Percentiles rank a stretch among this genome's conserved stretches.
Evolutionary conservation across 2,113 vertebrate species (phyloP).

Genomic region (Amblyornis subalaris): DNA sequence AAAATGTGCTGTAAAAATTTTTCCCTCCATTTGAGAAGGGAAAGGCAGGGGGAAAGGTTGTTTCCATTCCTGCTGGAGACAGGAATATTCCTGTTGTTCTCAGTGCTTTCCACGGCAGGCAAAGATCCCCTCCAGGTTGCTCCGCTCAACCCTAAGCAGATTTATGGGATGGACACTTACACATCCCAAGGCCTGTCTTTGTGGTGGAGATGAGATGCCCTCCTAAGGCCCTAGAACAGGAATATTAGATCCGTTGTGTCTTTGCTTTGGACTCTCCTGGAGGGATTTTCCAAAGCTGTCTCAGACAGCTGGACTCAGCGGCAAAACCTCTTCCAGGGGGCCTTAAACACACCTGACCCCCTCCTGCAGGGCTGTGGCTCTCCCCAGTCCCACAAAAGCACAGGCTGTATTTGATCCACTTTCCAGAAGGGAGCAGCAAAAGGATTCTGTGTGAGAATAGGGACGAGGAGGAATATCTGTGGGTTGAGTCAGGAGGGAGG

Average conservation of each 20-base stretch:
- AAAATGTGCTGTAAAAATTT: neutral
- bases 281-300: neutral
- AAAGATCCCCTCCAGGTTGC: neutral
- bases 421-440: constrained; percentile 49
- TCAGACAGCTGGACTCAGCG: neutral
- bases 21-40: neutral
- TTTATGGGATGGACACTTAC: neutral
- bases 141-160: neutral
- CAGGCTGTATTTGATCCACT: neutral
- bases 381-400: neutral
- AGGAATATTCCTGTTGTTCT: neutral
- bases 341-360: neutral
- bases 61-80: neutral
- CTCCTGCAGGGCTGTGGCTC: neutral
- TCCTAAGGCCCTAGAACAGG: neutral
- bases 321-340: neutral
- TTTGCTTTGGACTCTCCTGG: neutral
- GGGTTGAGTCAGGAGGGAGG: neutral
- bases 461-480: neutral
- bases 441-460: neutral
- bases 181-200: neutral
- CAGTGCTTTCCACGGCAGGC: neutral
- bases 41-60: neutral
- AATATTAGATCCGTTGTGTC: neutral
- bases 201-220: neutral